These are phyloP conservation scores for Entelurus aequoreus DNA, from an alignment of 2,113 vertebrate species.

Conservation along the genomic window DNA sequence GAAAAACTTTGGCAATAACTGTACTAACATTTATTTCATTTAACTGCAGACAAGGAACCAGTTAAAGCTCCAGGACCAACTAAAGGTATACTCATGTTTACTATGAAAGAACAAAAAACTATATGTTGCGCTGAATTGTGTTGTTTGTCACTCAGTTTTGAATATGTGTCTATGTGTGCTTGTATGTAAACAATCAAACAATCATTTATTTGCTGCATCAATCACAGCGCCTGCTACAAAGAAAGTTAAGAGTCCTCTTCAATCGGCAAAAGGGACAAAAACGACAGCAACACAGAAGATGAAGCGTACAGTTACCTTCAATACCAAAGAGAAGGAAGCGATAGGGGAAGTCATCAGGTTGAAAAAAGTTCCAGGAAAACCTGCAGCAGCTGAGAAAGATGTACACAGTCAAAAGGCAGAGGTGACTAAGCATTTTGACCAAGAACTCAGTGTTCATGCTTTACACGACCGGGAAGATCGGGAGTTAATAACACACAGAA, in stretches of 20 bases:
- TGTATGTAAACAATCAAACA: conserved; percentile 68
- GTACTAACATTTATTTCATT: conserved; percentile 33
- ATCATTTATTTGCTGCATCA: conserved; percentile 28
- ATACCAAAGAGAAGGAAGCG: conserved; percentile 51
- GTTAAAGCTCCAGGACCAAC: conserved; percentile 82
- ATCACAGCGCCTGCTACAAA: conserved; percentile 56
- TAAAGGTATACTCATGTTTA: conserved; percentile 76
- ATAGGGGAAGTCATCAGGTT: conserved; percentile 58
- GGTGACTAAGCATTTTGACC: conserved; percentile 33
- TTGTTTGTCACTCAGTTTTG: conserved; percentile 24
- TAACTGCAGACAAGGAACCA: conserved; percentile 69
- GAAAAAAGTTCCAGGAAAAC: conserved; percentile 54
- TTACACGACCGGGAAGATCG: conserved; percentile 49
- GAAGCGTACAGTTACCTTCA: conserved; percentile 54
- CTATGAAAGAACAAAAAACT: not conserved
- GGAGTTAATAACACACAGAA: conserved; percentile 36
- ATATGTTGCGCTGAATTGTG: conserved; percentile 13
- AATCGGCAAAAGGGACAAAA: too few relatives aligned
- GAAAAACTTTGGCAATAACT: conserved; percentile 7
- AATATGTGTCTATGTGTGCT: conserved; percentile 37
- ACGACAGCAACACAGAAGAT: conserved; percentile 40
- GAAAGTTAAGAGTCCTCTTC: conserved; percentile 61
- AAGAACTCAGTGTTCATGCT: conserved; percentile 28
- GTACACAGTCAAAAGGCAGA: conserved; percentile 39
- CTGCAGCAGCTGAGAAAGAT: conserved; percentile 50